Conservation (phyloP, 2,113 vertebrate genomes). For the Amphiprion ocellaris region DNA sequence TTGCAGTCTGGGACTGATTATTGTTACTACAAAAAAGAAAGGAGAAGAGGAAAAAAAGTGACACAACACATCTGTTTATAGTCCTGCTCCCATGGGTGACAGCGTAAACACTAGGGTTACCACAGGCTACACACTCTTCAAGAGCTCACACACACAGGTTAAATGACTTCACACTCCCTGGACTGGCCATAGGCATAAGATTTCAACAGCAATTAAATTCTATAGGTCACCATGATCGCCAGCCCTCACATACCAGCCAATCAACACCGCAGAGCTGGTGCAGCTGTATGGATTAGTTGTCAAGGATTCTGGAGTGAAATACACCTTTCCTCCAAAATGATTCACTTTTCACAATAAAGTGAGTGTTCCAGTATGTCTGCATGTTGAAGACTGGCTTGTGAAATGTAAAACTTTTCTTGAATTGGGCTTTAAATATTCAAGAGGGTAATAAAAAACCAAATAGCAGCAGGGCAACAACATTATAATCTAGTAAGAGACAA, state of each 20-base stretch:
- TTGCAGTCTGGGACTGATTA: neutral
- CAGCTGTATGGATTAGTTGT: neutral
- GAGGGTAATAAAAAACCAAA: neutral
- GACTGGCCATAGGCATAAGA: neutral
- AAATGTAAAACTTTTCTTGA: too few species aligned
- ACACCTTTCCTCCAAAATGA: neutral
- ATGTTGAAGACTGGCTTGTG: too few species aligned
- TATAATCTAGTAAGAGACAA: too few species aligned
- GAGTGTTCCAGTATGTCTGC: neutral
- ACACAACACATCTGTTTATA: neutral
- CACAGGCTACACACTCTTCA: neutral
- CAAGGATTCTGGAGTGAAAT: neutral
- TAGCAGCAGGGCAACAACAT: too few species aligned
- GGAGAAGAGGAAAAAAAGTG: neutral
- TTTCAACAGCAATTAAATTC: constrained; percentile 51
- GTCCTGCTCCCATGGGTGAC: neutral
- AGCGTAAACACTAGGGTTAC: constrained; percentile 29
- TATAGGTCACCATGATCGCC: constrained; percentile 29
- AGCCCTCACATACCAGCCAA: constrained; percentile 30
- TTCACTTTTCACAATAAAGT: neutral
- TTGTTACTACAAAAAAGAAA: neutral
- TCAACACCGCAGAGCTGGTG: constrained; percentile 22
- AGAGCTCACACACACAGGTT: neutral
- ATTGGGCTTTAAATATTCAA: neutral
- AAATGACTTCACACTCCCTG: constrained; percentile 27